Evolutionary conservation across 1,140 invertebrate species (phyloP), one percentile per base, ranked within the genome.

Genomic region (Micrasema minimum): DNA sequence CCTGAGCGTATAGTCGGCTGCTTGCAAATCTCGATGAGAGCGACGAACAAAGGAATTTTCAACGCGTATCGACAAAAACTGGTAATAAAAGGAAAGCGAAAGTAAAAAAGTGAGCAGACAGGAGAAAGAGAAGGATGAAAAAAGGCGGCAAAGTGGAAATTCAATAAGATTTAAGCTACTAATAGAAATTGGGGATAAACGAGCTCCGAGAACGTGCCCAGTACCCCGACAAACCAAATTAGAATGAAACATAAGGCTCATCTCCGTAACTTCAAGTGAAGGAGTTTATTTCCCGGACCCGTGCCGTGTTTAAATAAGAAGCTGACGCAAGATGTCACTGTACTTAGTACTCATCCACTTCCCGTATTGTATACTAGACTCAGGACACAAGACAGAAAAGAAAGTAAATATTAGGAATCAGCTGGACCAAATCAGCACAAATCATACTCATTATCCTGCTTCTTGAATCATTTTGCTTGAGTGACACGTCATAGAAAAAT

Each of bases 101-200:
- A 61, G 71, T 65, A 69, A 69, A 72, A 20, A 66, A 66, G 53
- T 66, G 23, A 67, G 16, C 18, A 18, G 55, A 23, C 57, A 11
- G 65, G 10, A 51, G 68, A 66, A 38, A 45, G 41, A 50, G 48
- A 61, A 14, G 31, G 38, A 66, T 43, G 71, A 43, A 59, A 48
- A 62, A 66, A 74, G 69, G 72, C 69, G 72, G 69, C 59, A 74
- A 74, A 74, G 72, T 71, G 72, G 69, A 74, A 74, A 74, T 71
- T 71, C 72, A 74, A 74, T 74, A 74, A 74, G 57, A 74, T 74
- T 74, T 74, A 74, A 69, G 69, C 65, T 74, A 74, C 69, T 74
- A 71, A 74, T 74, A 74, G 68, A 74, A 74, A 74, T 74, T 74
- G 66, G 66, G 72, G 69, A 74, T 71, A 71, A 74, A 74, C 69